Evolutionary conservation across 2,113 vertebrate genomes (phyloP).

Genomic region (Amazona vittata): DNA sequence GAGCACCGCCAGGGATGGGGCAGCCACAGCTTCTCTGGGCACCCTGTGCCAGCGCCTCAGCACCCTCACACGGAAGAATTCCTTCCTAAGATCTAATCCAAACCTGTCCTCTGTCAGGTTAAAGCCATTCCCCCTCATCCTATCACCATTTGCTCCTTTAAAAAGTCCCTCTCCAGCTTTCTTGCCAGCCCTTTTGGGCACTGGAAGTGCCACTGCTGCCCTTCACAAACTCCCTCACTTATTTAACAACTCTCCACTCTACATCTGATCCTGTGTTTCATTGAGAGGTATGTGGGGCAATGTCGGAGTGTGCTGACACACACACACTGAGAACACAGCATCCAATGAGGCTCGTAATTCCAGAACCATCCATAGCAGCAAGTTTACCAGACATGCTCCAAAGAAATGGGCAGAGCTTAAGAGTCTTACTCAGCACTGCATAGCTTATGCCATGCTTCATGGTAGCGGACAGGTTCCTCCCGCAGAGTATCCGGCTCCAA

Average conservation of each 20-base stretch:
- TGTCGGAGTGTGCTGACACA: neutral
- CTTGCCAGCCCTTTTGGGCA: neutral
- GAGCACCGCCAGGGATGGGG: neutral
- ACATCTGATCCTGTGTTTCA: neutral
- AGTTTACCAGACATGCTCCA: neutral
- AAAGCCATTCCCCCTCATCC: neutral
- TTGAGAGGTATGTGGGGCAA: neutral
- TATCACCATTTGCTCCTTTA: neutral
- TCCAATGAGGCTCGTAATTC: neutral
- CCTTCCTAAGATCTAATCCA: neutral
- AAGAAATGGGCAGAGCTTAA: neutral
- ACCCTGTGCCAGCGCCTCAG: neutral
- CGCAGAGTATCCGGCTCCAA: slow-evolving; percentile 86
- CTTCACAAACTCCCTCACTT: neutral
- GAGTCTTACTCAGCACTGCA: slow-evolving; percentile 90
- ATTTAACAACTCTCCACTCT: neutral
- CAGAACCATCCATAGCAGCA: neutral
- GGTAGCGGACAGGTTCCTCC: slow-evolving; percentile 93
- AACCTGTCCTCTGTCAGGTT: neutral
- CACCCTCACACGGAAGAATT: neutral
- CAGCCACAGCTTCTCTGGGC: neutral
- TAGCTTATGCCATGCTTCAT: slow-evolving; percentile 97
- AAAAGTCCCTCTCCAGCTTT: neutral
- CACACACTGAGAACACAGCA: neutral
- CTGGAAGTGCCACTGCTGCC: neutral